Base-by-base conservation (phyloP, 1,140 invertebrate species). In the Zaprionus ghesquierei region DNA sequence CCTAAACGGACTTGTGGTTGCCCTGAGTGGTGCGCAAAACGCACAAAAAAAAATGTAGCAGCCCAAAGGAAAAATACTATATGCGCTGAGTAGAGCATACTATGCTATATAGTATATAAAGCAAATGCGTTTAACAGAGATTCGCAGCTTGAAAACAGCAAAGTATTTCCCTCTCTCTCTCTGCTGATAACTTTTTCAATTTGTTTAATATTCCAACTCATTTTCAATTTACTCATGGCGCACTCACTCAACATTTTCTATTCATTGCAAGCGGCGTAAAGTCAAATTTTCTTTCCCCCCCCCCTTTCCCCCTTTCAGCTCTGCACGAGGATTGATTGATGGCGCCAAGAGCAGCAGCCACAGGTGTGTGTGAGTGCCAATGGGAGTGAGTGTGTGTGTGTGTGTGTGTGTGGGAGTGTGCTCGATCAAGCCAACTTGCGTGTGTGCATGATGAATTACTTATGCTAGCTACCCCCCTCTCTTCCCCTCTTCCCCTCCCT, bases 381-480 rank as follows among this genome's bases (percentile, higher is more conserved):
- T 51, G 20, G n/a, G n/a, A 25, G 60, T 77, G 70, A 61, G 77
- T 79, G 72, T 75, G 58, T 61, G 62, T 46, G 62, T 54, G 38
- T 61, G 18, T 58, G 33, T 23, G 49, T 54, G 53, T 25, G 58
- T 58, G 20, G 8, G 18, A 12, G 41, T 38, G 23, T 61, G 51
- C 62, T 54, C 60, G 31, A 64, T 62, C 31, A 31, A 27, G 33
- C 35, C 27, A 44, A 56, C 53, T 56, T 71, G 54, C 53, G 35
- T 50, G 33, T 77, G 68, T 84, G 85, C 77, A 86, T 85, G 82
- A 85, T 85, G 82, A 85, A 85, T 85, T 85, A 87, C 81, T 75
- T 77, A 59, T 85, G 81, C 81, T 72, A 74, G 50, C 44, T 23
- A 12, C 5, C 22, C 41, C 15, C 31, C 22, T 54, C 15, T 10